phyloP scores from a whole-genome alignment of 2,797 vertebrate species.

The Tamandua tetradactyla region DNA sequence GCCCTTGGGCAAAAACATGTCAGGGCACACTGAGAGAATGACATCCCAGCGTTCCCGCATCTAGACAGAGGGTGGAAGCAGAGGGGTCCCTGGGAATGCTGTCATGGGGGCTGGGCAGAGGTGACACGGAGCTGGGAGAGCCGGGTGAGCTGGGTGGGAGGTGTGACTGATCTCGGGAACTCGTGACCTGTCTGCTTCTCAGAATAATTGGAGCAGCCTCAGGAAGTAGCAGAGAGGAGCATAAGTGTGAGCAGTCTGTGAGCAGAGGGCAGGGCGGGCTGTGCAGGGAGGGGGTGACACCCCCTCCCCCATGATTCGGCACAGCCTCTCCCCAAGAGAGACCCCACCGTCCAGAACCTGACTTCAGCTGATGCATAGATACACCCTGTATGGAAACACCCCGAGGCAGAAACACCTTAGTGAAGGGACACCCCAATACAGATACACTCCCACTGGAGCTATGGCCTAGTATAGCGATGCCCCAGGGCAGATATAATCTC shows the following conservation, averaged over 20 bases:
- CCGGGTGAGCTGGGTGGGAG: background rate
- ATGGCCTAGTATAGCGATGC: background rate
- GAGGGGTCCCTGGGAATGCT: background rate
- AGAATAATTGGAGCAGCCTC: conserved; percentile 59
- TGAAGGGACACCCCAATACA: background rate
- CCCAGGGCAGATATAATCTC: background rate
- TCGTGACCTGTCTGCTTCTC: conserved; percentile 68
- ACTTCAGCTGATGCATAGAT: background rate
- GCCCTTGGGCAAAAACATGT: background rate
- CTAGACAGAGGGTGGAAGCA: background rate
- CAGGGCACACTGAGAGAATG: background rate
- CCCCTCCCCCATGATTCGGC: background rate
- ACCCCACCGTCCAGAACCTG: background rate
- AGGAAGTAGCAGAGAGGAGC: conserved; percentile 49
- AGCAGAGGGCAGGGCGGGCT: background rate
- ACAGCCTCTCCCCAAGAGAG: background rate
- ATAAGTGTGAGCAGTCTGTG: conserved; percentile 16
- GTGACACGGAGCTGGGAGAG: conserved; percentile 16
- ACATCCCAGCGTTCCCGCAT: background rate
- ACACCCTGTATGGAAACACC: background rate
- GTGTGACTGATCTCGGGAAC: conserved; percentile 67
- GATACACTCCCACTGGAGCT: background rate
- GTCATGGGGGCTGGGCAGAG: background rate
- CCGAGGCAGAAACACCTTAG: background rate
- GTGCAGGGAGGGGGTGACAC: background rate